phyloP scores from a whole-genome alignment of 1,140 invertebrate genomes.

The Drosophila leontia region DNA sequence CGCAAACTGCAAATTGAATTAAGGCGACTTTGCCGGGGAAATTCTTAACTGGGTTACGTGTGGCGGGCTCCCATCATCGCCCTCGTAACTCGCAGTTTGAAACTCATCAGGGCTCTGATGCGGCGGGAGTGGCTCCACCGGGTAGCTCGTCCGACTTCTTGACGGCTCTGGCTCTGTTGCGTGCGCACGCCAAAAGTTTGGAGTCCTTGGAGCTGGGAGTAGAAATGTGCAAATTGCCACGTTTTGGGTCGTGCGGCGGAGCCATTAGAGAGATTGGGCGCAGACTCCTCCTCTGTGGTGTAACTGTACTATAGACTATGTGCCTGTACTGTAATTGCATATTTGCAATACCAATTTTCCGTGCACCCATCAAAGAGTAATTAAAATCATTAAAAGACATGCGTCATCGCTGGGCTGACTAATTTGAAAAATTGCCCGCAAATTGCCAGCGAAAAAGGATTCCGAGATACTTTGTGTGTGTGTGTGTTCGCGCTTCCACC shows the following conservation, averaged over 20 bases:
- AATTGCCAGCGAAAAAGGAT: slow-evolving; percentile 45
- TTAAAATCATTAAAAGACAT: slow-evolving; percentile 56
- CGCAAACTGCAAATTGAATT: slow-evolving; percentile 78
- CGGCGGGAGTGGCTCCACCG: slow-evolving; percentile 14
- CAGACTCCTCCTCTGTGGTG: slow-evolving; percentile 8
- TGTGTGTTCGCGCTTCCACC: slow-evolving; percentile 35
- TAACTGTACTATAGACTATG: slow-evolving; percentile 11
- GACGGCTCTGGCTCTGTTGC: slow-evolving; percentile 13
- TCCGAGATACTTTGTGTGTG: slow-evolving; percentile 11
- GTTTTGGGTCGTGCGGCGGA: slow-evolving; percentile 27
- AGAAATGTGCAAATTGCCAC: slow-evolving; percentile 45
- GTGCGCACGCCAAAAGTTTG: slow-evolving; percentile 47
- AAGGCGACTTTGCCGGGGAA: slow-evolving; percentile 58
- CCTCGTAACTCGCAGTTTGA: slow-evolving; percentile 54
- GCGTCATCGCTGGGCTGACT: slow-evolving; percentile 45
- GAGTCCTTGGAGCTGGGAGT: slow-evolving; percentile 7
- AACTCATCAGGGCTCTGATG: slow-evolving; percentile 65
- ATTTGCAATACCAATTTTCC: slow-evolving; percentile 52
- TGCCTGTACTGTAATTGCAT: slow-evolving; percentile 31
- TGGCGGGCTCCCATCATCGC: slow-evolving; percentile 26
- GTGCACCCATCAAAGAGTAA: slow-evolving; percentile 23
- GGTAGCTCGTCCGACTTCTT: slow-evolving; percentile 25
- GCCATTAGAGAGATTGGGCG: slow-evolving; percentile 34
- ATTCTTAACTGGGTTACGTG: slow-evolving; percentile 49
- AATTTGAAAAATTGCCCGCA: slow-evolving; percentile 53